Conservation (phyloP, 2,113 vertebrate genomes). For the Sisor rabdophorus region DNA sequence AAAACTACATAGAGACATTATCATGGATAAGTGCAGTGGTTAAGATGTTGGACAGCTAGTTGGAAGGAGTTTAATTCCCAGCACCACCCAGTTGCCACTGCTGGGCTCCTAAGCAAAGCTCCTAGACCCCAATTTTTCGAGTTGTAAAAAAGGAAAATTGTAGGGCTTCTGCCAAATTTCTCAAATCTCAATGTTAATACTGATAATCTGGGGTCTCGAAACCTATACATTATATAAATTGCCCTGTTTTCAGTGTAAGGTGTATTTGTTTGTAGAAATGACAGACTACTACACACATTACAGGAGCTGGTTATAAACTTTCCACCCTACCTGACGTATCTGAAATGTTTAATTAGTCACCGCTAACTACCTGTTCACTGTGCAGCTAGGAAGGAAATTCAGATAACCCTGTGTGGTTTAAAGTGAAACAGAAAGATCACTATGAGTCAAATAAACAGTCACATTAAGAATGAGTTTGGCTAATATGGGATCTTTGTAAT, state of each 20-base stretch:
- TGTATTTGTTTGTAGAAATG: background rate
- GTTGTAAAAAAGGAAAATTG: too few species aligned
- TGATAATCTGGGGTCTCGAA: too few species aligned
- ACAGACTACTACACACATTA: background rate
- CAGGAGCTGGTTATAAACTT: background rate
- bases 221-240: background rate
- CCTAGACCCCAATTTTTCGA: too few species aligned
- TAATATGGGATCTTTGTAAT: slow-evolving; percentile 31
- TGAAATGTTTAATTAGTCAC: slow-evolving; percentile 10
- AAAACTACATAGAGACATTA: too few species aligned
- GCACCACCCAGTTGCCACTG: too few species aligned
- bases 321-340: slow-evolving; percentile 18
- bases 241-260: background rate
- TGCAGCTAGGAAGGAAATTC: slow-evolving; percentile 15
- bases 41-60: too few species aligned
- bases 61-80: too few species aligned
- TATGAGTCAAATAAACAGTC: background rate
- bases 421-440: slow-evolving; percentile 26
- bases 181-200: too few species aligned
- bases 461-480: background rate
- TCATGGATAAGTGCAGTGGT: too few species aligned
- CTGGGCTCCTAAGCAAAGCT: too few species aligned
- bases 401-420: slow-evolving; percentile 26
- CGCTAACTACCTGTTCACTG: slow-evolving; percentile 4
- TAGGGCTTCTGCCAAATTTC: too few species aligned